phyloP scores from a whole-genome alignment of 2,888 invertebrate species.

The Drosophila birchii region DNA sequence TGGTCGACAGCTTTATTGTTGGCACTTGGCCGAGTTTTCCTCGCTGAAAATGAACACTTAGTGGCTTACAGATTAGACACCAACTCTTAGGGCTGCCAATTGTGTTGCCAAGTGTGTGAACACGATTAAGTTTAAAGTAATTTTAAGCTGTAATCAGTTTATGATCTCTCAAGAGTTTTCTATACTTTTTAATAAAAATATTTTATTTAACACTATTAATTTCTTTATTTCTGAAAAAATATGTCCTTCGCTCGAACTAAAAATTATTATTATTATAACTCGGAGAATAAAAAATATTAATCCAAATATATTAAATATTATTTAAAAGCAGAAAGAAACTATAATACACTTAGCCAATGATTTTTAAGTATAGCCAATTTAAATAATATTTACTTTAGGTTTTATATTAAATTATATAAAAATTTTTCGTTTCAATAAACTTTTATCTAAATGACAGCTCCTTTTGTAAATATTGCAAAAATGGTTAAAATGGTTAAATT shows the following conservation, averaged over 20 bases:
- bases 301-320: neutral
- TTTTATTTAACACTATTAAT: neutral
- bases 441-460: neutral
- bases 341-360: too few species aligned
- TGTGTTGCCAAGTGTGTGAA: constrained; percentile 48
- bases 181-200: neutral
- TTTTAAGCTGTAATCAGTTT: constrained; percentile 1
- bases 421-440: neutral
- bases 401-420: neutral
- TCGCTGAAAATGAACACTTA: constrained; percentile 62
- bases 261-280: neutral
- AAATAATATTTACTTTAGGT: neutral
- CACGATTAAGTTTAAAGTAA: constrained; percentile 38
- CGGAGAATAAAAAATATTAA: neutral
- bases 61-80: constrained; percentile 61
- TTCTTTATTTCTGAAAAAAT: neutral
- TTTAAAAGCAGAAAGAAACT: neutral
- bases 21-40: constrained; percentile 36
- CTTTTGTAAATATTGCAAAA: too few species aligned
- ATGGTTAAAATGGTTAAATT: neutral
- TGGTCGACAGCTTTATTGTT: neutral
- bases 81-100: constrained; percentile 30
- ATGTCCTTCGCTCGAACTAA: too few species aligned
- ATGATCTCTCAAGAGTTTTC: neutral
- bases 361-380: neutral